Conservation (phyloP, 2,113 vertebrate species). For the Microtus ochrogaster region DNA sequence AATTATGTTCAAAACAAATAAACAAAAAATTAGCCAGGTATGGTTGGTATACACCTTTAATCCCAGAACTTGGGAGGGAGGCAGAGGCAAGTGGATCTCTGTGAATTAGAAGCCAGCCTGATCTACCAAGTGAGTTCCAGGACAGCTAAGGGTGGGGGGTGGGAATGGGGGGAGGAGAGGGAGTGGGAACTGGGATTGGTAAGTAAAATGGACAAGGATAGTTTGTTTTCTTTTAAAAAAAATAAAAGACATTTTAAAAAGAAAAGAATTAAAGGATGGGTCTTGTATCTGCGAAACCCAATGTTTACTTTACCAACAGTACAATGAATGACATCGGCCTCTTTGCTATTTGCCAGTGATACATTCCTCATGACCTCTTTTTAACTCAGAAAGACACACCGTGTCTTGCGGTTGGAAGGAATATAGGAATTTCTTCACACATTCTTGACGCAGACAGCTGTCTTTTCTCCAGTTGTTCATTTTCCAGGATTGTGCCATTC, state of each 20-base stretch:
- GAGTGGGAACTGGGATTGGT: too few species aligned
- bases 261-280: conserved; percentile 22
- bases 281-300: background rate
- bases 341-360: conserved; percentile 14
- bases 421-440: background rate
- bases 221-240: too few species aligned
- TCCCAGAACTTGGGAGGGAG: background rate
- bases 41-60: background rate
- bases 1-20: background rate
- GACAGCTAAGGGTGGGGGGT: too few species aligned
- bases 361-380: conserved; percentile 31
- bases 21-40: background rate
- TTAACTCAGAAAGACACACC: conserved; percentile 33
- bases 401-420: background rate
- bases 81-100: background rate
- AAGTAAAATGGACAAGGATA: too few species aligned
- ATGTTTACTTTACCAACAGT: background rate
- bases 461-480: background rate
- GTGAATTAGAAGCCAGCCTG: too few species aligned
- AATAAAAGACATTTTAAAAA: too few species aligned
- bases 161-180: too few species aligned
- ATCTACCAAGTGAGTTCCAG: background rate
- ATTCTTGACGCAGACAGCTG: background rate
- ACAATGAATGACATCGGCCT: background rate
- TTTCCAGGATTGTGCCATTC: background rate